A percentile compares a stretch with the other conserved stretches of the same genome.
phyloP scores from a whole-genome alignment of 2,797 vertebrate genomes.

The Myotis planiceps region DNA sequence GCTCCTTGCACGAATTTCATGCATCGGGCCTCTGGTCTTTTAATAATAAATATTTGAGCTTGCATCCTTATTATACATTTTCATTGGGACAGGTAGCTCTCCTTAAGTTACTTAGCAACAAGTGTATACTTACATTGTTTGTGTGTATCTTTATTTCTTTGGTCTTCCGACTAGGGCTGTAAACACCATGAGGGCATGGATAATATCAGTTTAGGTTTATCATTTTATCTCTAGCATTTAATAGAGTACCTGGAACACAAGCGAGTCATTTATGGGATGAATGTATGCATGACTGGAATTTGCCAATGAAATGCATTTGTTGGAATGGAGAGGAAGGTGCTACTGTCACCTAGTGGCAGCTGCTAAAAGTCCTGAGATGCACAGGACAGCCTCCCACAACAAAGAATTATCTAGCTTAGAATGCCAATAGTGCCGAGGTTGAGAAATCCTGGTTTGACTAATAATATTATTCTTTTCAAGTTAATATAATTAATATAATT shows the following conservation, averaged over 20 bases:
- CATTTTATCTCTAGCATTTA: not conserved
- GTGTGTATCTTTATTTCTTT: not conserved
- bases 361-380: accelerated
- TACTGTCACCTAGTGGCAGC: not conserved
- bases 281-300: not conserved
- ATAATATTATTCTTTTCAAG: not conserved
- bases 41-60: not conserved
- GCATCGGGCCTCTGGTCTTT: not conserved
- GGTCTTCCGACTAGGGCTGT: too few relatives aligned
- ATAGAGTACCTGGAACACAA: not conserved
- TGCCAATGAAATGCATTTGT: accelerated
- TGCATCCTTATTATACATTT: not conserved
- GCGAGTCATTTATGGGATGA: too few relatives aligned
- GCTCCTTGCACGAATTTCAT: too few relatives aligned
- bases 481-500: not conserved
- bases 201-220: not conserved
- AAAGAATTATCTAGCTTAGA: not conserved
- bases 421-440: accelerated
- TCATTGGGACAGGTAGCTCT: not conserved
- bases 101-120: not conserved
- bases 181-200: accelerated
- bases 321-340: not conserved
- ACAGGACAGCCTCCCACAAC: not conserved
- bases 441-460: too few relatives aligned
- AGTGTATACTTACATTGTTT: not conserved